phyloP scores from a whole-genome alignment of 2,797 vertebrate species.

The Chrysocyon brachyurus region DNA sequence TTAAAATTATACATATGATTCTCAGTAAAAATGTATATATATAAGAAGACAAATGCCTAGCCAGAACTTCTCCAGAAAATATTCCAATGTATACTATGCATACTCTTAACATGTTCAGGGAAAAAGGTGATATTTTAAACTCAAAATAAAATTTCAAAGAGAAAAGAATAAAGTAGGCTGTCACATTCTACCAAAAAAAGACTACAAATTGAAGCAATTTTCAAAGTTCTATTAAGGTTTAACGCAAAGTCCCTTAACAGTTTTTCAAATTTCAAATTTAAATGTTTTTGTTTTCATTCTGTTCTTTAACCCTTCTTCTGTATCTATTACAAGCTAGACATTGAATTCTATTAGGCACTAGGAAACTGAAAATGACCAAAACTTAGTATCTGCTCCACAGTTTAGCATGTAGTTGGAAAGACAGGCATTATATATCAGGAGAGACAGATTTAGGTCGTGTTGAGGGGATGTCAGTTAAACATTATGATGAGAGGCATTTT shows the following conservation, averaged over 20 bases:
- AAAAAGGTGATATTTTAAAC: background rate
- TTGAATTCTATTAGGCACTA: background rate
- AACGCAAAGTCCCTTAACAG: background rate
- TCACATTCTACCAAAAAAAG: background rate
- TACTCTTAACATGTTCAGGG: background rate
- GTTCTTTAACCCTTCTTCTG: background rate
- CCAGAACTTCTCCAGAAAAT: background rate
- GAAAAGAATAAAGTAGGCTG: background rate
- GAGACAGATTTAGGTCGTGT: slow-evolving; percentile 28
- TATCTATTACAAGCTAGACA: background rate
- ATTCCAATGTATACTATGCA: background rate
- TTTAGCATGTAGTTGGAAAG: background rate
- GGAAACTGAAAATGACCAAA: background rate
- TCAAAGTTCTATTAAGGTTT: background rate
- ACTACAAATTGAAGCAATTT: background rate
- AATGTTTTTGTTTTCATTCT: background rate
- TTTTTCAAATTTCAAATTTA: background rate
- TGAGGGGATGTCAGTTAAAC: background rate
- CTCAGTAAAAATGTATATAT: background rate
- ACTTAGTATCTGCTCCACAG: background rate
- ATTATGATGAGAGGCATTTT: background rate
- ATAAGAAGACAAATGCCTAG: background rate
- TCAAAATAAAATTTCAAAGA: background rate
- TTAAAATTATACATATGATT: slow-evolving; percentile 12
- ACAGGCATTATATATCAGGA: background rate